A percentile compares a stretch with the other conserved stretches of the same genome.
Conservation (phyloP, 2,797 vertebrate genomes). For the Syngnathus acus region DNA sequence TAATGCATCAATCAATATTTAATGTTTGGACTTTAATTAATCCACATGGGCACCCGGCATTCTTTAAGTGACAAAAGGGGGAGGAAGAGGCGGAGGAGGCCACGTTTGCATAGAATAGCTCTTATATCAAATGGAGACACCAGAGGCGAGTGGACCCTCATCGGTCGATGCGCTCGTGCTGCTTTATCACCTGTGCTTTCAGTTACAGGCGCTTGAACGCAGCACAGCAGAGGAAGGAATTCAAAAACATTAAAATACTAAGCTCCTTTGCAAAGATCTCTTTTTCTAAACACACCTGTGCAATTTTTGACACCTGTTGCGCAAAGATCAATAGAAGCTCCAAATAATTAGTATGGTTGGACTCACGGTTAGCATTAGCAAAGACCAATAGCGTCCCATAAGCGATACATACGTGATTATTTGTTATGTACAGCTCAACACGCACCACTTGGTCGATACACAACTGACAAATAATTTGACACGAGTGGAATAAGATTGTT, state of each 20-base stretch:
- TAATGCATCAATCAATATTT: conserved; percentile 99
- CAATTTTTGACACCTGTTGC: not conserved
- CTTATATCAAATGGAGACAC: conserved; percentile 79
- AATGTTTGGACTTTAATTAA: conserved; percentile 99
- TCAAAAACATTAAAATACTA: conserved; percentile 13
- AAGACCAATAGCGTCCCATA: not conserved
- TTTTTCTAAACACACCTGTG: not conserved
- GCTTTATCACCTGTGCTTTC: conserved; percentile 40
- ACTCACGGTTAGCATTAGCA: not conserved
- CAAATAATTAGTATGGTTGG: not conserved
- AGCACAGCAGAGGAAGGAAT: conserved; percentile 16
- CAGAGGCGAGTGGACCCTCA: conserved; percentile 49
- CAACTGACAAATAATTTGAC: not conserved
- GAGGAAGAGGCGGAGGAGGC: conserved; percentile 39
- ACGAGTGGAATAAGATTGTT: not conserved
- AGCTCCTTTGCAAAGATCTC: too few species aligned
- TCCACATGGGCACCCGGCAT: conserved; percentile 91
- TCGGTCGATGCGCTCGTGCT: conserved; percentile 32
- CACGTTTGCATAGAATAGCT: conserved; percentile 90
- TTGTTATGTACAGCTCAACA: not conserved
- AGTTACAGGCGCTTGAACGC: conserved; percentile 31
- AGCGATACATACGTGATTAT: not conserved
- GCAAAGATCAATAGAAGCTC: not conserved
- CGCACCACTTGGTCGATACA: not conserved
- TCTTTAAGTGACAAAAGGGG: conserved; percentile 95